Evolutionary conservation across 2,888 invertebrate species (phyloP), one percentile per base, ranked within the genome.

Genomic region (Stenolophus ochropezus): DNA sequence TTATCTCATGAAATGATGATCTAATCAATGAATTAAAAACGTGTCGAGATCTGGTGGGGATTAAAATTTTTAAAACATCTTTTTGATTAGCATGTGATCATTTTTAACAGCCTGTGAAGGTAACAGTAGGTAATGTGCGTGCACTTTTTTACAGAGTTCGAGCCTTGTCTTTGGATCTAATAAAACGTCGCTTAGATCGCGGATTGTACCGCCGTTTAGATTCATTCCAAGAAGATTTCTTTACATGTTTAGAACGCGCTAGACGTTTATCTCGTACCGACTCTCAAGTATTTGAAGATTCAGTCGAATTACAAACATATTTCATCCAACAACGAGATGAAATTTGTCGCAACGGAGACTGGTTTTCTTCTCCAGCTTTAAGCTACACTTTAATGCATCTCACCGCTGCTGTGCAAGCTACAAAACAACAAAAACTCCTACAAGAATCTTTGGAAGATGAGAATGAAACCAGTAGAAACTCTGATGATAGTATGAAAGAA

Each of bases 221-320:
- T 88, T 92, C 94, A 80, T 99, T 99, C 90, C 99, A 99, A 90
- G 97, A 97, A 86, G 99, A 99, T 87, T 94, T 99, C 87, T 99
- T 99, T 88, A 93, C 95, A 42, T 96, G 98, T 83, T 93, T 99
- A 87, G 97, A 98, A 86, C 90, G 96, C 85, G 98, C 98, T 0
- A 93, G 99, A 1, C 94, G 94, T 82, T 90, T 97, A 0, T 96
- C 97, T 0, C 93, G 97, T 11, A 95, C 96, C 0, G 98, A 98
- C 90, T 98, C 98, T 1, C 97, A 97, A 87, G 94, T 97, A 61
- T 99, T 98, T 90, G 98, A 98, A 87, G 99, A 99, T 89, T 95
- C 98, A 0, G 93, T 97, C 27, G 98, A 98, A 86, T 91, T 99
- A 74, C 98, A 99, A 89, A 93, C 94, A 8, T 97, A 94, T 89